Evolutionary conservation across 2,797 vertebrate species (phyloP).

Genomic region (Sitta carolinensis): DNA sequence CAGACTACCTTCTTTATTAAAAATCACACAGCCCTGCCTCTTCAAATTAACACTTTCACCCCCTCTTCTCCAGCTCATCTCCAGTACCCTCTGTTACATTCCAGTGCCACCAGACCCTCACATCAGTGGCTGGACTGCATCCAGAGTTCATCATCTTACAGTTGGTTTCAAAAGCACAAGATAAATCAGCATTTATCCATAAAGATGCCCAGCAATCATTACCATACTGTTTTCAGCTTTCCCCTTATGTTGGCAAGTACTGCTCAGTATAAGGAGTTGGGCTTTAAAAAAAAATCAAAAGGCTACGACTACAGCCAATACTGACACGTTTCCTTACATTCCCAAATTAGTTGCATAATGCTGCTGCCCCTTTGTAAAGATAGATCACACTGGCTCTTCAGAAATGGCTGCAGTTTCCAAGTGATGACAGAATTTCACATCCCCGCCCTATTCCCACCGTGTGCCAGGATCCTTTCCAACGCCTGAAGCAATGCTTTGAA

Average conservation of each 20-base stretch:
- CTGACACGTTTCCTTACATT: not conserved
- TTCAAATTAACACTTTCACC: not conserved
- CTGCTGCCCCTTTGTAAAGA: slow-evolving; percentile 30
- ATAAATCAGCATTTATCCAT: not conserved
- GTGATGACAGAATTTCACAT: slow-evolving; percentile 61
- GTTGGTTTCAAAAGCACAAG: not conserved
- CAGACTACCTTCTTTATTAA: not conserved
- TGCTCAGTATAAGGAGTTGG: not conserved
- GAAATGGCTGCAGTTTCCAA: slow-evolving; percentile 48
- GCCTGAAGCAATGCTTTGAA: slow-evolving; percentile 65
- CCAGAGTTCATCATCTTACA: not conserved
- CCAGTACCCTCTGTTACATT: not conserved
- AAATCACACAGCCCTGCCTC: not conserved
- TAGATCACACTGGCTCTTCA: slow-evolving; percentile 15
- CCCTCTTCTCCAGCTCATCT: not conserved
- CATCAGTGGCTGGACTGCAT: not conserved
- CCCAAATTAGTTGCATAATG: not conserved
- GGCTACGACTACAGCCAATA: not conserved
- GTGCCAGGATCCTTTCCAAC: slow-evolving; percentile 51
- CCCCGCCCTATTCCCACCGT: slow-evolving; percentile 27
- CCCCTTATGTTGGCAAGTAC: not conserved
- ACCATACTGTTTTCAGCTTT: not conserved
- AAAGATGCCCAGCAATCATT: not conserved
- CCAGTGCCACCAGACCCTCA: not conserved
- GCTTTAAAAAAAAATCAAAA: not conserved